Conservation (phyloP, 2,797 vertebrate genomes). For the Meriones psammophilus region DNA sequence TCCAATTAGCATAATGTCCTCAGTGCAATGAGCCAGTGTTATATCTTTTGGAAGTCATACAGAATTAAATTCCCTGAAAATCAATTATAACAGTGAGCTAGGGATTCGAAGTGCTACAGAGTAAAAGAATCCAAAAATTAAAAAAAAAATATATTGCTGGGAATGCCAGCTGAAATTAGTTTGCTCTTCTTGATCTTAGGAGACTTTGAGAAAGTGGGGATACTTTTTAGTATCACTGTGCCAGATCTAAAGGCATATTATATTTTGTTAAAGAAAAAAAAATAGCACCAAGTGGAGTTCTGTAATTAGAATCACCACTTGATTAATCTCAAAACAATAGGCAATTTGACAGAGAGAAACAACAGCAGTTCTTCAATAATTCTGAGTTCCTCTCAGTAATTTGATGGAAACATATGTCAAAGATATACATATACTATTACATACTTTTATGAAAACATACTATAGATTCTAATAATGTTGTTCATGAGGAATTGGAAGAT, state of each 20-base stretch:
- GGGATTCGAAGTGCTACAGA: background rate
- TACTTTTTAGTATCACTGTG: background rate
- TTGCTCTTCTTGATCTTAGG: background rate
- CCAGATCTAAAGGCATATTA: background rate
- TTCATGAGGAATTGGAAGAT: background rate
- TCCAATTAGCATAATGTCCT: background rate
- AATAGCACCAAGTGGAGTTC: background rate
- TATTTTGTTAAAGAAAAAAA: background rate
- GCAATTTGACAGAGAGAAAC: background rate
- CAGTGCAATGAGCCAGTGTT: background rate
- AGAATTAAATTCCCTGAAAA: background rate
- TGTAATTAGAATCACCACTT: background rate
- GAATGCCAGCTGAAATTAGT: background rate
- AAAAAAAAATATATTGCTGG: background rate
- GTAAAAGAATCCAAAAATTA: background rate
- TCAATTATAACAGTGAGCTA: background rate
- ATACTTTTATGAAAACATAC: background rate
- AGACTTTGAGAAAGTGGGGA: background rate
- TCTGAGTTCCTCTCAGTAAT: background rate
- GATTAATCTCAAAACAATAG: background rate
- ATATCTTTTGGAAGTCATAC: background rate
- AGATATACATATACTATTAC: background rate
- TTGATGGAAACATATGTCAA: background rate
- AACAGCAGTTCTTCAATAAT: background rate
- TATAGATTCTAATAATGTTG: background rate